A percentile compares a stretch with the other conserved stretches of the same genome.
phyloP scores from a whole-genome alignment of 2,888 invertebrate species.

The Pseudoips prasinana region DNA sequence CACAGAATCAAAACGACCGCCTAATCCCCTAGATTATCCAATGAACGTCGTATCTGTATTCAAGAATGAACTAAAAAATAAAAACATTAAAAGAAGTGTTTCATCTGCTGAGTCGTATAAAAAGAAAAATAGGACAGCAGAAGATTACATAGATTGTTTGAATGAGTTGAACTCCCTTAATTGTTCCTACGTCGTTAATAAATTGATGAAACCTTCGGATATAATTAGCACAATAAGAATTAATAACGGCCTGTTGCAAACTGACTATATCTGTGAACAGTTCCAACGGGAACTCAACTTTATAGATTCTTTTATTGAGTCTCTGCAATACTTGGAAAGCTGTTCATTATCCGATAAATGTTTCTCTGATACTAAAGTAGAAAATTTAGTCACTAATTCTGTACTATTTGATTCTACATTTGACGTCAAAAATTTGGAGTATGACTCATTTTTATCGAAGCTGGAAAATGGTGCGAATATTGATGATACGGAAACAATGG shows the following conservation, averaged over 20 bases:
- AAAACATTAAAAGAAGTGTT: slow-evolving; percentile 19
- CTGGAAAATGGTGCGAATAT: slow-evolving; percentile 58
- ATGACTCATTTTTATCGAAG: slow-evolving; percentile 57
- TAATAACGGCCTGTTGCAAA: slow-evolving; percentile 55
- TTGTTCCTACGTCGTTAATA: slow-evolving; percentile 54
- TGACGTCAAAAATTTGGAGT: slow-evolving; percentile 51
- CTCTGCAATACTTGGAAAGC: slow-evolving; percentile 69
- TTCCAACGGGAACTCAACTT: slow-evolving; percentile 73
- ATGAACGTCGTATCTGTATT: slow-evolving; percentile 65
- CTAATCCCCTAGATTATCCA: slow-evolving; percentile 61
- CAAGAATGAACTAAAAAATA: slow-evolving; percentile 53
- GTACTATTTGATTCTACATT: slow-evolving; percentile 41
- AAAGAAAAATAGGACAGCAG: slow-evolving; percentile 28
- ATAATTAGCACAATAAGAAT: slow-evolving; percentile 69
- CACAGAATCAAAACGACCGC: slow-evolving; percentile 36
- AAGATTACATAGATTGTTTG: slow-evolving; percentile 35
- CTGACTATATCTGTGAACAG: slow-evolving; percentile 66
- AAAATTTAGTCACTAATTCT: slow-evolving; percentile 45
- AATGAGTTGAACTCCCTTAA: slow-evolving; percentile 50
- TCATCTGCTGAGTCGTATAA: slow-evolving; percentile 27
- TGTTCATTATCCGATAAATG: slow-evolving; percentile 57
- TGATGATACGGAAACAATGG: slow-evolving; percentile 70
- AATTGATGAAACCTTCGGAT: slow-evolving; percentile 73
- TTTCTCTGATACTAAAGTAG: slow-evolving; percentile 47
- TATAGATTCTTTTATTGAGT: slow-evolving; percentile 76